Conservation (phyloP, 2,113 vertebrate species). For the Morone chrysops region DNA sequence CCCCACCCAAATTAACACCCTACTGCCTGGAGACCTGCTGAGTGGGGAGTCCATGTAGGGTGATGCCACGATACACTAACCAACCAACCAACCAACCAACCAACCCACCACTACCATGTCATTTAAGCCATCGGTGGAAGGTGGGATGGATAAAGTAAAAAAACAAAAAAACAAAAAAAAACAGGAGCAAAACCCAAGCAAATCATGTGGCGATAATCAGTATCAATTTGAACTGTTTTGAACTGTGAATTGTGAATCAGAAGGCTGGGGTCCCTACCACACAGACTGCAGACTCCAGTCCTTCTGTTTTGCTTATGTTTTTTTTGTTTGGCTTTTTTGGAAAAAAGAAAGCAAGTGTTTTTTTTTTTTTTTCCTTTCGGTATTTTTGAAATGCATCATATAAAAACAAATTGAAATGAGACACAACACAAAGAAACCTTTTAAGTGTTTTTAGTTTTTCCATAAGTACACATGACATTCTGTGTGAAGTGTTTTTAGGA, state of each 20-base stretch:
- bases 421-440: conserved; percentile 71
- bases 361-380: conserved; percentile 46
- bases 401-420: conserved; percentile 61
- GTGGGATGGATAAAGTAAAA: conserved; percentile 17
- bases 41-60: conserved; percentile 96
- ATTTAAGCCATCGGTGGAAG: conserved; percentile 56
- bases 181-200: conserved; percentile 85
- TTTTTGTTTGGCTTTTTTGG: conserved; percentile 40
- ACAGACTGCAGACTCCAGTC: conserved; percentile 71
- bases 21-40: conserved; percentile 96
- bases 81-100: conserved; percentile 42
- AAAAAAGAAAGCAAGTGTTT: conserved; percentile 4
- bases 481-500: conserved; percentile 75
- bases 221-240: conserved; percentile 76
- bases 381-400: conserved; percentile 64
- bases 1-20: conserved; percentile 94
- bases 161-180: conserved; percentile 60
- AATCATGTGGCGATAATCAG: conserved; percentile 89
- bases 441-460: conserved; percentile 67
- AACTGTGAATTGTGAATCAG: conserved; percentile 82
- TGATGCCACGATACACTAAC: conserved; percentile 59
- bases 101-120: conserved; percentile 37
- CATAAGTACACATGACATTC: conserved; percentile 71
- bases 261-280: conserved; percentile 82
- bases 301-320: conserved; percentile 65